Percentiles rank a stretch among this genome's conserved stretches.
Evolutionary conservation across 2,888 invertebrate species (phyloP).

Genomic region (Aspidiotus rigidus): DNA sequence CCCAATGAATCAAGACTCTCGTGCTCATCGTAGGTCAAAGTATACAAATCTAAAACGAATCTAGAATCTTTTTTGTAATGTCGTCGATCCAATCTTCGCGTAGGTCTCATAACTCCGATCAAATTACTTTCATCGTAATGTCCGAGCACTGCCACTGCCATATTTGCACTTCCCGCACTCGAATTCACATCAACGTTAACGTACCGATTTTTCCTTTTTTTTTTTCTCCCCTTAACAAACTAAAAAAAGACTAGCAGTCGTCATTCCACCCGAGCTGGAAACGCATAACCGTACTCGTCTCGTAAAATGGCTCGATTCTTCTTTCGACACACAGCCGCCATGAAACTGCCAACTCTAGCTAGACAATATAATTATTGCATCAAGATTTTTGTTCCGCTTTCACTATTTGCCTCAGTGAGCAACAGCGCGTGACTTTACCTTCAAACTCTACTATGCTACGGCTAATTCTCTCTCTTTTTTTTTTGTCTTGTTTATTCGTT

Average conservation of each 20-base stretch:
- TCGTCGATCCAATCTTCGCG: conserved; percentile 45
- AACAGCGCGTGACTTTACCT: conserved; percentile 4
- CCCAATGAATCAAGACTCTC: conserved; percentile 65
- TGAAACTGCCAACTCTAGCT: neutral
- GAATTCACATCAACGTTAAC: neutral
- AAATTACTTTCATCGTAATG: neutral
- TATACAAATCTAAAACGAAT: conserved; percentile 73
- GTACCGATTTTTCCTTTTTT: neutral
- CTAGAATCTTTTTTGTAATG: conserved; percentile 81
- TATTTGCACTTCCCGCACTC: neutral
- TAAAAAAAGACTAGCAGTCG: too few species aligned
- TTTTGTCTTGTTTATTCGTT: neutral
- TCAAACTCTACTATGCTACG: neutral
- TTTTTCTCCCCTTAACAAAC: neutral
- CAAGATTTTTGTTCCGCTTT: neutral
- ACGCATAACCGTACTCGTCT: too few species aligned
- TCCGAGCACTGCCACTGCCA: neutral
- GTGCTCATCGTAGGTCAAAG: conserved; percentile 73
- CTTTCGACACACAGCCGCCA: neutral
- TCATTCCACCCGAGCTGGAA: too few species aligned
- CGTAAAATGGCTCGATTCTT: neutral
- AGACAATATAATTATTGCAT: conserved; percentile 1
- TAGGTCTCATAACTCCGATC: conserved; percentile 1
- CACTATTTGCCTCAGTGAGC: neutral
- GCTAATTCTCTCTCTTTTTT: neutral